Percentiles rank a stretch among this genome's conserved stretches.
These are phyloP conservation scores for Congeria kusceri DNA, from an alignment of 2,888 invertebrate species.

Conservation along the genomic window DNA sequence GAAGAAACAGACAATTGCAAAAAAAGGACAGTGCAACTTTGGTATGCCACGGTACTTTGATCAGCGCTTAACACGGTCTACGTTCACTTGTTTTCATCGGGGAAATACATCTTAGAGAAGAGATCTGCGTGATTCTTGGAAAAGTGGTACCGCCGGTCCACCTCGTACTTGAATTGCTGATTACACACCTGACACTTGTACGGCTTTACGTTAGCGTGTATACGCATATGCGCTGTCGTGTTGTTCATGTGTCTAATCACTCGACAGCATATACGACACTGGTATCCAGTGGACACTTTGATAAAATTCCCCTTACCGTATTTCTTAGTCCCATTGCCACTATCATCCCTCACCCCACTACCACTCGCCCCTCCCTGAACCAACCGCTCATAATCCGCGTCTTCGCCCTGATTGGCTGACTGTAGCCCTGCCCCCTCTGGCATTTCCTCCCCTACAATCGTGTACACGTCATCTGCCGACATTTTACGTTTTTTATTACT, in stretches of 20 bases:
- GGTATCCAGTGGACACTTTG: conserved; percentile 62
- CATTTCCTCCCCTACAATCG: conserved; percentile 5
- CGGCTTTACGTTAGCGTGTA: conserved; percentile 62
- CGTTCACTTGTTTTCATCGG: conserved; percentile 58
- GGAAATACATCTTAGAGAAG: conserved; percentile 66
- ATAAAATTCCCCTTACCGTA: conserved; percentile 67
- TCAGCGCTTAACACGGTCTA: background rate
- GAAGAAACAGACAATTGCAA: too few relatives aligned
- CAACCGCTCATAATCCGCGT: conserved; percentile 36
- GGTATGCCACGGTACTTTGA: too few relatives aligned
- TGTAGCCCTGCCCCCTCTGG: conserved; percentile 19
- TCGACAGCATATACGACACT: conserved; percentile 63
- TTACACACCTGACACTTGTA: conserved; percentile 66
- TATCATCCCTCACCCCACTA: conserved; percentile 2
- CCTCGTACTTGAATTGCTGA: conserved; percentile 65
- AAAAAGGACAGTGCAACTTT: too few relatives aligned
- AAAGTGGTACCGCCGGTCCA: conserved; percentile 62
- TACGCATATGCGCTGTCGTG: conserved; percentile 64
- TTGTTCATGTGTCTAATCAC: conserved; percentile 66
- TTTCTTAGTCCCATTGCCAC: conserved; percentile 45
- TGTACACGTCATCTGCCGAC: conserved; percentile 56
- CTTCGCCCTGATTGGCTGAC: conserved; percentile 36
- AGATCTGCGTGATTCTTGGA: conserved; percentile 64
- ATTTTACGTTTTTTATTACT: conserved; percentile 61
- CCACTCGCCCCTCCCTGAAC: conserved; percentile 6